Evolutionary conservation across 2,888 invertebrate genomes (phyloP), one percentile per base, ranked within the genome.

Genomic region (Drosophila atripex): DNA sequence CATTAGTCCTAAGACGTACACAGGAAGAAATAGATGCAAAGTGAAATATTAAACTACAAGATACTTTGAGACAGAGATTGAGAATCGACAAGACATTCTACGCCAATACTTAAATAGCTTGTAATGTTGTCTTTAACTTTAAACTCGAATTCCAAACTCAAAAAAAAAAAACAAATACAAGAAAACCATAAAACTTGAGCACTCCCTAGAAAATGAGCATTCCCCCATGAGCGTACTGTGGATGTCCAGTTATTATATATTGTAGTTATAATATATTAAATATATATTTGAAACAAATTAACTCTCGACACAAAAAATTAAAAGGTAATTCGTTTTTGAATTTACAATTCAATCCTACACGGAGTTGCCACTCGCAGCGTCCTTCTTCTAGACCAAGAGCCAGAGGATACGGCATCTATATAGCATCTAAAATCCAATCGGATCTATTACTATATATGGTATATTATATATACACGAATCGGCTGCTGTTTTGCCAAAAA

Each of bases 61-160:
- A 35, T n/a, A 35, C 35, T 35, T 35, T 35, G 35, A 14, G 35
- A 35, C 1, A 35, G 35, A 35, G 35, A 35, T 35, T 35, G 35
- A 35, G 35, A 58, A 14, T 28, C 53, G 23, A 11, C n/a, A 16
- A 11, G 21, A 46, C 21, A 79, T 68, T 86, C 74, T 83, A 83
- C 57, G 86, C 82, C 77, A 82, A 83, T 83, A 83, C 83, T 86
- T 88, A 88, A 85, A 65, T 83, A 83, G 88, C 83, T 83, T 86
- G 80, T 82, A 88, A 82, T 69, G 63, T 45, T 52, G 64, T 70
- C 43, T 39, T 64, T 50, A 61, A 53, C 54, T 52, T 64, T 45
- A 64, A 41, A 64, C 69, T 64, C 64, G 54, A 65, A 50, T 66
- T 66, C 53, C 32, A 16, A 16, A 43, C 25, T 1, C 18, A 43